Evolutionary conservation across 2,888 invertebrate genomes (phyloP).

Genomic region (Invenusta paracnida): DNA sequence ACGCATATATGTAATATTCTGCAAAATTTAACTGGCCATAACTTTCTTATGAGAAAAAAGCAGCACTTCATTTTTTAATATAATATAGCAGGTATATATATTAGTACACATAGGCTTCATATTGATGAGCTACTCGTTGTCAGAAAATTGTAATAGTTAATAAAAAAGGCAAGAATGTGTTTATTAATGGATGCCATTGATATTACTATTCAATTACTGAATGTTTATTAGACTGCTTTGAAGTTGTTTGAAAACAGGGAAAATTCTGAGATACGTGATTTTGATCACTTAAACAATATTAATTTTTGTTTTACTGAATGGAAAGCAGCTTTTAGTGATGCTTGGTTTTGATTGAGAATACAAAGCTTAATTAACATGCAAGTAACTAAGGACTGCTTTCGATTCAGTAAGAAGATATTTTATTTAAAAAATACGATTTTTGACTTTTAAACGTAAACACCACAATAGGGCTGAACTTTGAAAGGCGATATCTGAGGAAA

Average conservation of each 20-base stretch:
- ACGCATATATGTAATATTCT: no score
- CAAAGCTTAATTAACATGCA: background rate
- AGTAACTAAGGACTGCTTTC: background rate
- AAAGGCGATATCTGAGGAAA: background rate
- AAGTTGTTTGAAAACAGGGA: background rate
- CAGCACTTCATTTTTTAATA: background rate
- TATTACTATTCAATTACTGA: background rate
- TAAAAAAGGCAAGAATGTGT: background rate
- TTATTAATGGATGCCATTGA: background rate
- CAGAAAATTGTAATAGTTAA: background rate
- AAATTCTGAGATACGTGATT: background rate
- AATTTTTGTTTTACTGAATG: background rate
- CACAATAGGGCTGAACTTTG: background rate
- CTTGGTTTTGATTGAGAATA: background rate
- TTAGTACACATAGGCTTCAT: background rate
- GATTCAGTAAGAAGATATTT: background rate
- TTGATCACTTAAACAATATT: background rate
- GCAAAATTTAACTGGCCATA: no score
- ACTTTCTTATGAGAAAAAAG: background rate
- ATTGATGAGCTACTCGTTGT: background rate
- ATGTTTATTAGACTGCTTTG: background rate
- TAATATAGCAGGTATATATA: background rate
- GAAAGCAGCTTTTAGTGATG: background rate
- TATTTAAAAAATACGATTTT: background rate
- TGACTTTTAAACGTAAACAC: background rate